Evolutionary conservation across 1,140 invertebrate species (phyloP), one percentile per base, ranked within the genome.

Genomic region (Brachionus calyciflorus): DNA sequence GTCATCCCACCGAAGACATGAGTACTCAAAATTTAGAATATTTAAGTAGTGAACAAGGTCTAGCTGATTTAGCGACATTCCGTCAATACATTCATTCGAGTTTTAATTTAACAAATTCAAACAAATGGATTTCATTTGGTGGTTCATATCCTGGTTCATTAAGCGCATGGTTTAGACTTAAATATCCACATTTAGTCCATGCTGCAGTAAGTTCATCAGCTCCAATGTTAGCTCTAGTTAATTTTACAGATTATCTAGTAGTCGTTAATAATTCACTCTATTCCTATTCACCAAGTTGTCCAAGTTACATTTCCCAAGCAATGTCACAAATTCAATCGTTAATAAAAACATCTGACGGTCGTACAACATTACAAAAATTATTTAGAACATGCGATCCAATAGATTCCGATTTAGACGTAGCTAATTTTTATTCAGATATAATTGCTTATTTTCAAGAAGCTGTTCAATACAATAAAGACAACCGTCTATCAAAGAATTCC

Each of bases 401-500:
- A 48, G 88, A 88, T 78, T 46, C 41, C 2, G 77, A 79, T n/a
- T 86, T 90, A 46, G 92, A 94, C 81, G 88, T 93, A 2, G 86
- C 90, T 0, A 94, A 91, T 81, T 89, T 96, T 12, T 92, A 89
- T 81, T 89, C 90, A 80, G 89, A 87, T 55, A 82, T 96, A n/a
- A 91, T 92, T 4, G 89, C 89, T 41, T 92, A 93, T 84, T 86
- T 87, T 80, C 85, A 87, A 80, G 92, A 90, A 41, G 88, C 96
- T 57, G 93, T 95, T 0, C 94, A 97, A 80, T 96, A 97, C 83
- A 97, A 96, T 82, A 92, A 93, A 83, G 94, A 96, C 80, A 96
- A 96, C 83, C 86, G 93, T 49, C 87, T 88, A 0, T 84, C 83
- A 76, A 87, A 24, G 9, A 44, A 86, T 37, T 88, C 87, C 10